Base-by-base conservation (phyloP, 2,888 invertebrate species). In the Acanthopleura granulata region DNA sequence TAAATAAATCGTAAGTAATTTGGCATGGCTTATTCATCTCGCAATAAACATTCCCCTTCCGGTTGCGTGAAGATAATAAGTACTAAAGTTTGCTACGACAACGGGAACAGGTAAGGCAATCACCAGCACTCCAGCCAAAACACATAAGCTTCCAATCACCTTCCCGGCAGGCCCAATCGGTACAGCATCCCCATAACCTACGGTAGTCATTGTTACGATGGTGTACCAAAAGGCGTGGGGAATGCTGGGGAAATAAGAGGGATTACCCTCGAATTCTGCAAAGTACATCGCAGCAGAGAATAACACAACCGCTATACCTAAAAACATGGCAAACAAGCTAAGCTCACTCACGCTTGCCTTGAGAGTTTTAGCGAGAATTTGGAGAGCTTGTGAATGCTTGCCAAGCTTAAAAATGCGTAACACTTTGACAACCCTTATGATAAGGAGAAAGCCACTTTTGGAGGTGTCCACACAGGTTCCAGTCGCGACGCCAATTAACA, bases 81-180 rank as follows among this genome's bases (percentile, higher is more conserved):
- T 90, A 78, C 91, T 91, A 86, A 91, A 91, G 83, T 91, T 91
- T 73, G 91, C 90, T 11, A 91, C 91, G 73, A 91, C 91, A 69
- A 91, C 91, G 0, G 91, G 91, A 22, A 91, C 91, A 14, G 91
- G 91, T 30, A 91, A 88, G 12, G 91, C 91, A 29, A 92, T 85
- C 18, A 91, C 90, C 51, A 91, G 85, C 11, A 91, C 90, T n/a
- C 91, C 91, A 57, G 90, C 89, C 62, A 91, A 79, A n/a, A 91
- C 90, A 74, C 91, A 91, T 79, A 89, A 79, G 15, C 89, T 81
- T 4, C 91, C 91, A n/a, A 91, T 89, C 22, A 91, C 74, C 79
- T 91, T 91, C 14, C 91, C 91, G 49, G 86, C 79, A 1, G 86
- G 75, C 6, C 90, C 89, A 29, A 84, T 82, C 0, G 91, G 91